These are phyloP conservation scores for Chymomyza procnemis DNA, from an alignment of 2,888 invertebrate species.

Conservation along the genomic window DNA sequence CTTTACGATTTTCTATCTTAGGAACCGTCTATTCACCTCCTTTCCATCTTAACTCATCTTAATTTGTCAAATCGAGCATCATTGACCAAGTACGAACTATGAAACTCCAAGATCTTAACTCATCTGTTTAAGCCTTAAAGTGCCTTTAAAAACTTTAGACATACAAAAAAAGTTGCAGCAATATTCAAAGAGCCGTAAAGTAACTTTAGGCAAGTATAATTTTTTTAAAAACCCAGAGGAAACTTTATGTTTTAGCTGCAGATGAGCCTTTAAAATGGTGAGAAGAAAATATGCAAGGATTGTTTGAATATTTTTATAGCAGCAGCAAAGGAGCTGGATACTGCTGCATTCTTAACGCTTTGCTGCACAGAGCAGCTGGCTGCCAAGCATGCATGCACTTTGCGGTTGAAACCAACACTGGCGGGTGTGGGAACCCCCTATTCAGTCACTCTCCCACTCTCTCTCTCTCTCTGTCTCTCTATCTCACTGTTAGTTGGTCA, in stretches of 20 bases:
- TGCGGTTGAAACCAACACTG: neutral
- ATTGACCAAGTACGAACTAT: no score
- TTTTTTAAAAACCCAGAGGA: neutral
- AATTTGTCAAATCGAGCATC: no score
- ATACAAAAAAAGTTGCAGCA: neutral
- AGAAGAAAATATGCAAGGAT: neutral
- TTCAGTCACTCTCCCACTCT: neutral
- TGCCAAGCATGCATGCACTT: neutral
- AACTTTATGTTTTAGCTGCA: no score
- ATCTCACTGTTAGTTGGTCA: neutral
- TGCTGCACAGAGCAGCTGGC: neutral
- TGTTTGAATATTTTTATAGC: neutral
- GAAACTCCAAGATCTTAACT: no score
- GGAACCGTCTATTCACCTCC: no score
- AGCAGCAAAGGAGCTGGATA: neutral
- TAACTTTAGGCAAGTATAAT: neutral
- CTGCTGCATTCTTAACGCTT: neutral
- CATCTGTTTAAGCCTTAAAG: neutral
- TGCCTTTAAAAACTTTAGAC: neutral
- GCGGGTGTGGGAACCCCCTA: neutral
- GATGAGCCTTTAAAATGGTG: neutral
- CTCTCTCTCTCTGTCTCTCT: neutral
- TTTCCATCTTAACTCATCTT: no score
- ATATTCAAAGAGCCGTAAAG: neutral
- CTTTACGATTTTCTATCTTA: no score